Conservation (phyloP, 2,797 vertebrate species). For the Avahi laniger region DNA sequence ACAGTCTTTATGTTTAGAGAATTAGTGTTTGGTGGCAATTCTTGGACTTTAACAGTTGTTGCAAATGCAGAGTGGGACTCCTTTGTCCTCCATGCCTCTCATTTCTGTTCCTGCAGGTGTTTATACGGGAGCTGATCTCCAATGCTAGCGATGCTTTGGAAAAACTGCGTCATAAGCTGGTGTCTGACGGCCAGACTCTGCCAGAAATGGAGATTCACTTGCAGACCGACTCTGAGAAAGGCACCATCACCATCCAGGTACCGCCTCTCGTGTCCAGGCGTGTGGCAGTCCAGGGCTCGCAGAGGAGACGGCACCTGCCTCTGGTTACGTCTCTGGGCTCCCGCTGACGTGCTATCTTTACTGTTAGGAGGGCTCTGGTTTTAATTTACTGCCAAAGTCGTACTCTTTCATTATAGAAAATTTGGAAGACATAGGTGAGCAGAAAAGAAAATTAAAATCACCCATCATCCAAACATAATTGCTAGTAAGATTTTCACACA, state of each 20-base stretch:
- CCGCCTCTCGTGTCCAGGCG: neutral
- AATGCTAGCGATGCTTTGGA: conserved; percentile 96
- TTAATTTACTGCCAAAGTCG: neutral
- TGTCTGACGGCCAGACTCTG: conserved; percentile 86
- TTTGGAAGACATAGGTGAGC: neutral
- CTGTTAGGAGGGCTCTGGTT: no score
- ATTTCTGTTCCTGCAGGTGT: conserved; percentile 86
- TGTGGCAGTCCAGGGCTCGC: neutral
- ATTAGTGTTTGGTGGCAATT: neutral
- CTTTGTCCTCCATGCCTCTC: neutral
- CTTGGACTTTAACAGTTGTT: neutral
- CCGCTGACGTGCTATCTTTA: neutral
- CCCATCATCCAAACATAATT: neutral
- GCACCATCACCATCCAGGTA: conserved; percentile 97
- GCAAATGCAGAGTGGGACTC: rapidly evolving
- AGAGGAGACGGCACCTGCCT: neutral
- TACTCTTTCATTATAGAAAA: neutral
- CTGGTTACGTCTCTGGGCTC: neutral
- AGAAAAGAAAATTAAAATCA: neutral
- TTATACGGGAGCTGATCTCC: conserved; percentile 97
- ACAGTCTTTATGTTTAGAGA: neutral
- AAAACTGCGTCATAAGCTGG: conserved; percentile 92
- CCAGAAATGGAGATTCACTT: conserved; percentile 96
- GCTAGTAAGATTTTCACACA: neutral
- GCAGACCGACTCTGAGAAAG: conserved; percentile 90